A percentile compares a stretch with the other conserved stretches of the same genome.
These are phyloP conservation scores for Drosophila takahashii DNA, from an alignment of 1,140 invertebrate genomes.

Conservation along the genomic window DNA sequence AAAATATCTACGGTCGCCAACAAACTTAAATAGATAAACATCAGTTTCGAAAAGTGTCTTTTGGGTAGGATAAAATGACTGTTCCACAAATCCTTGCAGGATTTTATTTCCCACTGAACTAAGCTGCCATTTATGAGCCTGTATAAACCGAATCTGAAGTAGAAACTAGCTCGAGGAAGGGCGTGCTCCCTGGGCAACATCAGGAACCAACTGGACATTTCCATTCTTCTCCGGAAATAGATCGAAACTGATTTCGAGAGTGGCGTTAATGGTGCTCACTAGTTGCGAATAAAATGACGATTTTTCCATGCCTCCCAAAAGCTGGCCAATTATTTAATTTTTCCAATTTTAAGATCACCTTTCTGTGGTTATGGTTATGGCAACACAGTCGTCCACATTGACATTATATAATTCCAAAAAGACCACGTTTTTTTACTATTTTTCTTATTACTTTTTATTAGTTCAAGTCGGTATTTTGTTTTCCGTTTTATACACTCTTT, in stretches of 20 bases:
- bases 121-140: not conserved
- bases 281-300: no score
- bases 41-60: not conserved
- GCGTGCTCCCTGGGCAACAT: constrained; percentile 45
- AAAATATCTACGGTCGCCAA: not conserved
- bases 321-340: no score
- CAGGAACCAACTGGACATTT: constrained; percentile 51
- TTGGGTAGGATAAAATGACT: not conserved
- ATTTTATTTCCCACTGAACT: not conserved
- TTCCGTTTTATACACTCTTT: constrained; percentile 66
- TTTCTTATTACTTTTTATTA: constrained; percentile 47
- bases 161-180: not conserved
- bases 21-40: not conserved
- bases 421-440: not conserved
- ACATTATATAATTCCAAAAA: no score
- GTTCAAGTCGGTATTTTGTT: constrained; percentile 51
- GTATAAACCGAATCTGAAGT: not conserved
- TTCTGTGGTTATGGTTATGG: no score
- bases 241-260: no score
- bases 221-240: no score
- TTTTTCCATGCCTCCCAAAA: no score
- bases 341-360: no score
- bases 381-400: no score
- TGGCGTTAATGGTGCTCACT: no score
- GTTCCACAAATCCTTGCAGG: not conserved